Percentiles rank a stretch among this genome's conserved stretches.
Evolutionary conservation across 2,113 vertebrate species (phyloP).

Genomic region (Pithys albifrons): DNA sequence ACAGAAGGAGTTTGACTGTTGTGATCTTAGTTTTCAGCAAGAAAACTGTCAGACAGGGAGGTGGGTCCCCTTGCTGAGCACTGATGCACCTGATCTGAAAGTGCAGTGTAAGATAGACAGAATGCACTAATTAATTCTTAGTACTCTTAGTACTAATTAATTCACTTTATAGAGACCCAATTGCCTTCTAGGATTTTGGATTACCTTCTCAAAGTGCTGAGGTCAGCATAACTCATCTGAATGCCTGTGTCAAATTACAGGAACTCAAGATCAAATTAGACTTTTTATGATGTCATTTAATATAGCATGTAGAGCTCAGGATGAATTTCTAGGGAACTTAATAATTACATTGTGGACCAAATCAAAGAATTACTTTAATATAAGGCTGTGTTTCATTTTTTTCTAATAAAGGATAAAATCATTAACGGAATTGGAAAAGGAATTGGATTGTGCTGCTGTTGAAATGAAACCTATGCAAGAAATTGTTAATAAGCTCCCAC

Average conservation of each 20-base stretch:
- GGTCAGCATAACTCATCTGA: conserved; percentile 9
- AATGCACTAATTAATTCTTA: too few relatives aligned
- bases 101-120: neutral
- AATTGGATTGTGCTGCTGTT: conserved; percentile 74
- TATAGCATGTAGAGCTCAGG: neutral
- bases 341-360: neutral
- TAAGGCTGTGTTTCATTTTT: conserved; percentile 13
- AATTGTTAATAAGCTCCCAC: conserved; percentile 62
- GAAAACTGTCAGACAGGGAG: neutral
- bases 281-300: conserved; percentile 14
- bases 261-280: neutral
- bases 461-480: conserved; percentile 80
- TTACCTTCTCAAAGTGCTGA: neutral
- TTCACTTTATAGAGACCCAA: neutral
- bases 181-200: neutral
- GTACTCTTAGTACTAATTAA: neutral
- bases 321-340: conserved; percentile 12
- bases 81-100: neutral
- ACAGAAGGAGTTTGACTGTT: neutral
- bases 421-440: conserved; percentile 81
- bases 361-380: neutral
- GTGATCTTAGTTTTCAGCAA: neutral
- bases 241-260: neutral
- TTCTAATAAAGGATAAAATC: conserved; percentile 81
- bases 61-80: neutral